Base-by-base conservation (phyloP, 2,113 vertebrate genomes). In the Rhinoderma darwinii region DNA sequence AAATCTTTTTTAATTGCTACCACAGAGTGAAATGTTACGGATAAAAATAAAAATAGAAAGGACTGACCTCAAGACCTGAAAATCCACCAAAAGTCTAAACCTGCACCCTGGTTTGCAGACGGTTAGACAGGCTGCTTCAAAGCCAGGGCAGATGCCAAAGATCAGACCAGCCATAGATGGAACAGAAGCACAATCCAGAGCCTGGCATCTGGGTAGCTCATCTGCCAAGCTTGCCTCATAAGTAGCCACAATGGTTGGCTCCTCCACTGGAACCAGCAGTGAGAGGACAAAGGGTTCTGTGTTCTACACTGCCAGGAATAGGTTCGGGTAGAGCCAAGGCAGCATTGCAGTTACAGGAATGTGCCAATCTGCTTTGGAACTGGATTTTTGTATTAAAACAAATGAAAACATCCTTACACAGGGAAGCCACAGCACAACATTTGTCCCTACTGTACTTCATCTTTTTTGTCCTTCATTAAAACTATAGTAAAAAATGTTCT, bases 121-220 rank as follows among this genome's bases (percentile, higher is more conserved):
- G 89, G 92, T 90, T 90, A 92, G 91, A 91, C 93, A 94, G 94
- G 89, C 94, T 94, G 94, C 93, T 92, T 91, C 92, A 93, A 90
- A 92, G 94, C 92, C 93, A 93, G 94, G 94, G 94, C 93, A 95
- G 94, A 94, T 95, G 94, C 94, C 94, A 94, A 91, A 92, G 92
- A 94, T 92, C 92, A 94, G 94, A 93, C 93, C 91, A 92, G 92
- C 90, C 92, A 92, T 95, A 94, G 92, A 93, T 91, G 0, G 90
- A 94, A 93, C 94, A 95, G 93, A 93, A 93, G 94, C 90, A 94
- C 93, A 93, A 93, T 95, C 94, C 95, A 96, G 95, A 95, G 94
- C 94, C 95, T 92, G 94, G 95, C 95, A 96, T 96, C 94, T 96
- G 95, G 94, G 94, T 92, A 90, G 93, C 94, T 95, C 93, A 92